phyloP scores from a whole-genome alignment of 2,113 vertebrate genomes.

The Apodemus speciosus region DNA sequence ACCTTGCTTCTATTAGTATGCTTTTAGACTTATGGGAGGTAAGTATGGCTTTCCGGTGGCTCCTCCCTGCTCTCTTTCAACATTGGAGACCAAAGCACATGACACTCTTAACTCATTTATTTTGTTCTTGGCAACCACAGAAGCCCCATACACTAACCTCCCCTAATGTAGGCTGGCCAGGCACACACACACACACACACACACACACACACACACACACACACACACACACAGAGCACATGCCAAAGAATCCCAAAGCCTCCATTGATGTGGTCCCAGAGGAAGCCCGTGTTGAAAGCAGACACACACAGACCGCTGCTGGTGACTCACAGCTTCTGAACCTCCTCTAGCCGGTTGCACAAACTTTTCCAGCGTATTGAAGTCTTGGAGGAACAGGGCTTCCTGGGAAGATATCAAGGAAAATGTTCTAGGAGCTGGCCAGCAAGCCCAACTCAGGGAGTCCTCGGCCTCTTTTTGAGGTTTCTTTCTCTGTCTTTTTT shows the following conservation, averaged over 20 bases:
- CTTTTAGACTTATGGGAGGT: neutral
- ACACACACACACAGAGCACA: neutral
- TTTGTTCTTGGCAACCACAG: neutral
- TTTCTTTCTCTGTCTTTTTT: conserved; percentile 48
- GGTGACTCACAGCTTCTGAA: conserved; percentile 71
- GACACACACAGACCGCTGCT: conserved; percentile 16
- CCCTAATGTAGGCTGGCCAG: conserved; percentile 7
- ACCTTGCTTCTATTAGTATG: too few relatives aligned
- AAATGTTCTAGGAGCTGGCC: conserved; percentile 81
- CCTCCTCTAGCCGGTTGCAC: conserved; percentile 75
- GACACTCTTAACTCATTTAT: neutral
- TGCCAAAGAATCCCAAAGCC: conserved; percentile 60
- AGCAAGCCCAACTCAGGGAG: conserved; percentile 80
- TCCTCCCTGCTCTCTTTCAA: conserved; percentile 77
- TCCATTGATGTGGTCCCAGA: conserved; percentile 58
- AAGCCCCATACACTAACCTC: neutral
- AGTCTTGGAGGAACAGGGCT: conserved; percentile 81
- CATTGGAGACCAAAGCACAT: conserved; percentile 74
- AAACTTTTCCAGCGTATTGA: conserved; percentile 80
- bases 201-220: neutral
- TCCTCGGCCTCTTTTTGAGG: conserved; percentile 82
- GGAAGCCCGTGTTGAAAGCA: conserved; percentile 66
- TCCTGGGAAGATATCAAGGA: conserved; percentile 84
- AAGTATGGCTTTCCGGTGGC: rapidly evolving
- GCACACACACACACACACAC: neutral